These are phyloP conservation scores for Notechis scutatus DNA, from an alignment of 2,113 vertebrate genomes.

Conservation along the genomic window DNA sequence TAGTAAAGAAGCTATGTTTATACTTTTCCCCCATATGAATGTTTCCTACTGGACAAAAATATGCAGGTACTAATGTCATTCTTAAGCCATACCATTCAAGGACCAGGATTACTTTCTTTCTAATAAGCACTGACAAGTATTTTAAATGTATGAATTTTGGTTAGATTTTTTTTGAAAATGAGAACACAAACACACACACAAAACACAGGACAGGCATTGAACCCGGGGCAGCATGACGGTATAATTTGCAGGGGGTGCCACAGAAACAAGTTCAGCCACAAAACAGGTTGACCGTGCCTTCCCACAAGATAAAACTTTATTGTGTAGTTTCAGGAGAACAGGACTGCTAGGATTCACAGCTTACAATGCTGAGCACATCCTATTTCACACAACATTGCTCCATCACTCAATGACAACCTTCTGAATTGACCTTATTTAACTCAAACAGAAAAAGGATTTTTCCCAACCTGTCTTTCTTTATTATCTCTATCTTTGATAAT, in stretches of 20 bases:
- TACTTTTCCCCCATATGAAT: neutral
- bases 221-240: conserved; percentile 47
- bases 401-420: conserved; percentile 46
- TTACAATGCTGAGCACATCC: conserved; percentile 4
- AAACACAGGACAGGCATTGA: conserved; percentile 64
- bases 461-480: conserved; percentile 48
- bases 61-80: neutral
- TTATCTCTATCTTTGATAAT: conserved; percentile 44
- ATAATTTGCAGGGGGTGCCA: conserved; percentile 34
- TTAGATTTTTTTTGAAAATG: conserved; percentile 40
- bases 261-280: conserved; percentile 56
- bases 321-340: conserved; percentile 13
- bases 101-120: conserved; percentile 31
- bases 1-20: conserved; percentile 4
- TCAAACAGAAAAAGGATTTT: conserved; percentile 37
- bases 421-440: conserved; percentile 57
- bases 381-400: conserved; percentile 35
- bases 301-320: conserved; percentile 37
- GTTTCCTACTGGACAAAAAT: neutral
- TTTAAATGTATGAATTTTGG: conserved; percentile 41
- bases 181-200: conserved; percentile 55
- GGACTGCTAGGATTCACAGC: neutral
- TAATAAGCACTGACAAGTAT: conserved; percentile 10
- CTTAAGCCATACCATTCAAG: conserved; percentile 18
- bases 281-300: conserved; percentile 44